Percentiles rank a stretch among this genome's conserved stretches.
These are phyloP conservation scores for Pseudomyrmex dendroicus DNA, from an alignment of 1,140 invertebrate genomes.

Conservation along the genomic window DNA sequence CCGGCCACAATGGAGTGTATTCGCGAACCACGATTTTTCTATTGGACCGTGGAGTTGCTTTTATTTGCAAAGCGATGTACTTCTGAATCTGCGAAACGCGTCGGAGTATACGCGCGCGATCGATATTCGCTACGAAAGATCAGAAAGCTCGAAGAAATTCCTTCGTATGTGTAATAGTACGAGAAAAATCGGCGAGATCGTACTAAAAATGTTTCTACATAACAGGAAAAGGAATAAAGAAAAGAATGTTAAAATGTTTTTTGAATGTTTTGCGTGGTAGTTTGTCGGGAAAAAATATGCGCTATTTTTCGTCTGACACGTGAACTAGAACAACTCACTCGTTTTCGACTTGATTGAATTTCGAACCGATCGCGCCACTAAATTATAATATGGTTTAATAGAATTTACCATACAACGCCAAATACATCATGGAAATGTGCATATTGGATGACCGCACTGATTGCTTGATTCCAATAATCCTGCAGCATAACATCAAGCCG, in stretches of 20 bases:
- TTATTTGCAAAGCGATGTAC: slow-evolving; percentile 38
- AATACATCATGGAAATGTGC: slow-evolving; percentile 47
- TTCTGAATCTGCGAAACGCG: slow-evolving; percentile 29
- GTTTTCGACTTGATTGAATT: slow-evolving; percentile 2
- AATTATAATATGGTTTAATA: slow-evolving; percentile 54
- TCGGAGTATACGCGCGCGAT: neutral
- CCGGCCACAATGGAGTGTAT: slow-evolving; percentile 31
- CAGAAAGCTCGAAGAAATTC: neutral
- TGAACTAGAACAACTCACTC: slow-evolving; percentile 34
- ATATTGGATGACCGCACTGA: slow-evolving; percentile 52
- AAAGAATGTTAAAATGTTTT: neutral
- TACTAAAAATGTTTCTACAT: slow-evolving; percentile 3
- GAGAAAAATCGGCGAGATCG: neutral
- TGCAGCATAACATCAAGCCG: slow-evolving; percentile 22
- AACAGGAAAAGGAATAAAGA: neutral
- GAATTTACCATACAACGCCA: slow-evolving; percentile 27
- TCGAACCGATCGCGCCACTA: slow-evolving; percentile 41
- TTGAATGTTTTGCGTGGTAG: neutral
- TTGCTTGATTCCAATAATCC: slow-evolving; percentile 53
- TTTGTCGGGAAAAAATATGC: neutral
- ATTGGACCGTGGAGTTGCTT: slow-evolving; percentile 30
- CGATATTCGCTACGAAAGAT: neutral
- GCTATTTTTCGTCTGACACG: neutral
- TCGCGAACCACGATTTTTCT: slow-evolving; percentile 40
- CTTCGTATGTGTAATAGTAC: neutral